phyloP scores from a whole-genome alignment of 1,140 invertebrate genomes.

The Muscidifurax raptorellus region DNA sequence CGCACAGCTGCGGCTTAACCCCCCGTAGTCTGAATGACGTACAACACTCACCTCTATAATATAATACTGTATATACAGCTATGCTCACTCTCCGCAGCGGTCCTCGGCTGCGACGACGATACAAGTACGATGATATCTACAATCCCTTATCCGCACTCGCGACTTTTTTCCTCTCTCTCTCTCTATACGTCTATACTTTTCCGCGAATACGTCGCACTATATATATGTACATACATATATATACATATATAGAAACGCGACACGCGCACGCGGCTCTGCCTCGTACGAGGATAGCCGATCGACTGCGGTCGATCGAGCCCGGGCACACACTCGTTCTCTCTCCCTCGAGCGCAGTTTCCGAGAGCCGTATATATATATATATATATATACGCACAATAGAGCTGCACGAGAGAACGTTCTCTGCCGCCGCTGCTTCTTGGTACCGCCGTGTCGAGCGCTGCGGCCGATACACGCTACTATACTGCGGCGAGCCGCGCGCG shows the following conservation, averaged over 20 bases:
- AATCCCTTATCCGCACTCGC: too few species aligned
- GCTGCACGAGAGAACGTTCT: background rate
- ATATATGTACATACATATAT: too few species aligned
- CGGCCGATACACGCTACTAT: background rate
- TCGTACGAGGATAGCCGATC: slow-evolving; percentile 24
- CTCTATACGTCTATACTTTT: too few species aligned
- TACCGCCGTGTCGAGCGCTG: background rate
- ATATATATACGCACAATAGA: too few species aligned
- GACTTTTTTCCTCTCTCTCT: background rate
- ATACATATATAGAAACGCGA: background rate
- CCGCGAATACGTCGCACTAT: too few species aligned
- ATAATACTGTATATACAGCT: too few species aligned
- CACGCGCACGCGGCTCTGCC: background rate
- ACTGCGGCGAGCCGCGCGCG: slow-evolving; percentile 19
- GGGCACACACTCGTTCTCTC: background rate
- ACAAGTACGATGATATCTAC: too few species aligned
- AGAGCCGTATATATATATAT: too few species aligned
- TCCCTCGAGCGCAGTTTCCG: background rate
- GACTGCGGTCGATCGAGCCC: slow-evolving; percentile 23
- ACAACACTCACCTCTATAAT: background rate
- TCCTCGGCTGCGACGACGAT: too few species aligned
- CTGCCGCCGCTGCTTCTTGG: background rate
- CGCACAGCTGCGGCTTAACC: background rate
- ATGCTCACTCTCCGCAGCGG: too few species aligned
- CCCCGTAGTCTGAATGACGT: background rate